phyloP scores from a whole-genome alignment of 2,797 vertebrate genomes.

The Ctenosaura bakeri region DNA sequence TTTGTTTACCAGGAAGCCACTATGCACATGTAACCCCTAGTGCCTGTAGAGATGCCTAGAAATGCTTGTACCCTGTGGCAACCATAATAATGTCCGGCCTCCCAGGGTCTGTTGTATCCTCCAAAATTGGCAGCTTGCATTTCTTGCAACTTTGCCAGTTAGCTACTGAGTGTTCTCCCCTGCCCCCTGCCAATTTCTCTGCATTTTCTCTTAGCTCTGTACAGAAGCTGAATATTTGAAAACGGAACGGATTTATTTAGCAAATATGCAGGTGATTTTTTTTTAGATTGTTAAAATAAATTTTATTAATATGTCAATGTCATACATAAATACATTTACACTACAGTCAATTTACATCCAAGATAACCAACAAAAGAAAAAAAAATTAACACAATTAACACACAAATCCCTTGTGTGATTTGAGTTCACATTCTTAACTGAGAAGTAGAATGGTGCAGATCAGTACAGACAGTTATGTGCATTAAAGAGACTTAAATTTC shows the following conservation, averaged over 20 bases:
- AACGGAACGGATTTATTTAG: not conserved
- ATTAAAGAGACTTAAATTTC: not conserved
- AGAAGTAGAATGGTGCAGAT: not conserved
- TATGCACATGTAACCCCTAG: not conserved
- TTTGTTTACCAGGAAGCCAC: conserved; percentile 5
- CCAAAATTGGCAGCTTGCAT: not conserved
- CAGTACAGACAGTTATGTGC: not conserved
- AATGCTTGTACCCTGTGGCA: not conserved
- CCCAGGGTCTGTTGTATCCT: not conserved
- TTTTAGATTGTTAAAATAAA: too few relatives aligned
- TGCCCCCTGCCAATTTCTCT: not conserved
- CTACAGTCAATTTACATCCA: too few relatives aligned
- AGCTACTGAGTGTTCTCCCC: not conserved
- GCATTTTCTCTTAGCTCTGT: not conserved
- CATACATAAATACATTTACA: too few relatives aligned
- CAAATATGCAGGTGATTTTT: not conserved
- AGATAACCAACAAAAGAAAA: too few relatives aligned
- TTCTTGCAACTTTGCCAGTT: not conserved
- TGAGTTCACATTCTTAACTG: not conserved
- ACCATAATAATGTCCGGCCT: not conserved
- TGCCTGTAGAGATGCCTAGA: not conserved
- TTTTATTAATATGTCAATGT: too few relatives aligned
- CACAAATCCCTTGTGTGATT: too few relatives aligned
- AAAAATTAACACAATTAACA: too few relatives aligned
- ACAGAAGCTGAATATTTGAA: not conserved